Evolutionary conservation across 2,888 invertebrate genomes (phyloP).

Genomic region (Gerosis bhagava): DNA sequence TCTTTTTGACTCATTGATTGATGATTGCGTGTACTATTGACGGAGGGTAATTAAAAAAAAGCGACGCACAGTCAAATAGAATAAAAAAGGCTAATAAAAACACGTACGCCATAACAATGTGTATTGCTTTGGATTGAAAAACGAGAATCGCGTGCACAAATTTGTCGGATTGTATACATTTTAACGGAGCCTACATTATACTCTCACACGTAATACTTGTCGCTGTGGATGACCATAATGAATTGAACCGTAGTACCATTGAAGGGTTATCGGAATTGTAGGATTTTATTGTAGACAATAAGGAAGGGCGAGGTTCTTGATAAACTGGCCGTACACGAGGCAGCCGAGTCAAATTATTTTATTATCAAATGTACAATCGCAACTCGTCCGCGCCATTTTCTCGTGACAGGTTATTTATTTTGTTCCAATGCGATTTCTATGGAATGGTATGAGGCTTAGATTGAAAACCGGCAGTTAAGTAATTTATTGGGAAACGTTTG

Average conservation of each 20-base stretch:
- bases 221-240: constrained; percentile 4
- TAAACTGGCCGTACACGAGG: constrained; percentile 41
- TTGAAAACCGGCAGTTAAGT: constrained; percentile 22
- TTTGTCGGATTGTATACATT: constrained; percentile 25
- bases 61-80: constrained; percentile 19
- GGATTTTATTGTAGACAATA: constrained; percentile 16
- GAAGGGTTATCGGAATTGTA: constrained; percentile 15
- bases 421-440: constrained; percentile 38
- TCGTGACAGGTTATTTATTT: constrained; percentile 57
- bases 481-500: constrained; percentile 20
- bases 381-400: constrained; percentile 40
- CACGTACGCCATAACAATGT: constrained; percentile 18
- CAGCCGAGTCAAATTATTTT: constrained; percentile 58
- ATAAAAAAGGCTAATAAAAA: constrained; percentile 23
- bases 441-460: constrained; percentile 21
- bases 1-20: constrained; percentile 75
- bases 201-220: constrained; percentile 41
- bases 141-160: constrained; percentile 23
- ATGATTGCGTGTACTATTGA: constrained; percentile 66
- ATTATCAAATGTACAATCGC: constrained; percentile 60
- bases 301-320: constrained; percentile 35
- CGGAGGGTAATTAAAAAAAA: constrained; percentile 75
- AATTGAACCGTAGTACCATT: constrained; percentile 21
- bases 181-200: constrained; percentile 38
- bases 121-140: constrained; percentile 15